phyloP scores from a whole-genome alignment of 2,797 vertebrate genomes.

The Hipposideros larvatus region DNA sequence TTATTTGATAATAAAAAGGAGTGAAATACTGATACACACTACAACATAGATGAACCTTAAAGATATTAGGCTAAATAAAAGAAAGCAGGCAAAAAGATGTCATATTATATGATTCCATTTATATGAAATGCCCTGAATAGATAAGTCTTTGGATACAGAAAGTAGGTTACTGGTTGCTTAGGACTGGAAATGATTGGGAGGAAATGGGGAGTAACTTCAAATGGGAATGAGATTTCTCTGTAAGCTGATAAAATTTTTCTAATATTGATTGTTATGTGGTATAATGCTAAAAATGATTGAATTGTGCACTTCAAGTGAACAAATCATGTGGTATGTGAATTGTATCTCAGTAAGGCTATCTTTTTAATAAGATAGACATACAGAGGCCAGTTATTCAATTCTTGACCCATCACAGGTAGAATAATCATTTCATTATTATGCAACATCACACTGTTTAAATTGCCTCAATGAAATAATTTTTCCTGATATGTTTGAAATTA shows the following conservation, averaged over 20 bases:
- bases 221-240: neutral
- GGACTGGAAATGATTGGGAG: neutral
- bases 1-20: neutral
- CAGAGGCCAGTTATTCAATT: neutral
- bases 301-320: neutral
- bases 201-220: neutral
- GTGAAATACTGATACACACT: neutral
- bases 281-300: neutral
- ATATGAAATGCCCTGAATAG: neutral
- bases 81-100: neutral
- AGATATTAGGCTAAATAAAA: neutral
- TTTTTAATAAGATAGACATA: neutral
- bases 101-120: neutral
- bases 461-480: neutral
- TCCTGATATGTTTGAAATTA: constrained; percentile 12
- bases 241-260: neutral
- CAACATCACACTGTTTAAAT: neutral
- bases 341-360: neutral
- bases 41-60: neutral
- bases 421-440: neutral
- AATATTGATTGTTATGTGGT: neutral
- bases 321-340: neutral
- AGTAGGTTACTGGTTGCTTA: neutral
- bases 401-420: neutral
- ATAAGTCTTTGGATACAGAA: neutral